Evolutionary conservation across 1,140 invertebrate genomes (phyloP), one percentile per base, ranked within the genome.

Genomic region (Formica selysi): DNA sequence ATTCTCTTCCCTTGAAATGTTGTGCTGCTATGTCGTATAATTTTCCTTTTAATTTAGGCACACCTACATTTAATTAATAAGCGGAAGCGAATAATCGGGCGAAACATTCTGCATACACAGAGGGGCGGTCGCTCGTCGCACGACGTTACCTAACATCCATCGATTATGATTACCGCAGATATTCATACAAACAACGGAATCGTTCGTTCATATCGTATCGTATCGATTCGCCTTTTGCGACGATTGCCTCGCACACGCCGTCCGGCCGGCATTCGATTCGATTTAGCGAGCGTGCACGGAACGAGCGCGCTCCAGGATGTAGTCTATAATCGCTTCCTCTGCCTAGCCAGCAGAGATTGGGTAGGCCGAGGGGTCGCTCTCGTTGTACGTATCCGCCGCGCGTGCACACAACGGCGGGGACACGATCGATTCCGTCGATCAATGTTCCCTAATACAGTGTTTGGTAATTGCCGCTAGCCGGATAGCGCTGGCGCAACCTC

Each of bases 251-350:
- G 79, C 79, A 73, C 79, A 85, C 48, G 84, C 74, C 84, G 76
- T 61, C 76, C 41, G 76, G 59, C 16, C 62, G 78, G 76, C 68
- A 89, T 87, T 87, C 86, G 89, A 90, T 90, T 90, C 86, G 89
- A 90, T 90, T 90, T 85, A 90, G 89, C 86, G 71, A 86, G 87
- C 89, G 81, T 65, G 64, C 76, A 88, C 74, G 67, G 76, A 65
- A 76, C 86, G 89, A 90, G 83, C 79, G 83, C 74, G 80, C 68
- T 87, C 90, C 76, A 93, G 90, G 90, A 91, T 91, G 90, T 91
- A 91, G 87, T 91, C 90, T 89, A 91, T 91, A 91, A 91, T 91
- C 90, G 83, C 76, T 91, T 91, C 90, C 90, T 91, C 90, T 91
- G 86, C 79, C 68, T 87, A 90, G 89, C 79, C 87, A 88, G 86